Conservation (phyloP, 2,797 vertebrate species). For the Jordanella pulchra region DNA sequence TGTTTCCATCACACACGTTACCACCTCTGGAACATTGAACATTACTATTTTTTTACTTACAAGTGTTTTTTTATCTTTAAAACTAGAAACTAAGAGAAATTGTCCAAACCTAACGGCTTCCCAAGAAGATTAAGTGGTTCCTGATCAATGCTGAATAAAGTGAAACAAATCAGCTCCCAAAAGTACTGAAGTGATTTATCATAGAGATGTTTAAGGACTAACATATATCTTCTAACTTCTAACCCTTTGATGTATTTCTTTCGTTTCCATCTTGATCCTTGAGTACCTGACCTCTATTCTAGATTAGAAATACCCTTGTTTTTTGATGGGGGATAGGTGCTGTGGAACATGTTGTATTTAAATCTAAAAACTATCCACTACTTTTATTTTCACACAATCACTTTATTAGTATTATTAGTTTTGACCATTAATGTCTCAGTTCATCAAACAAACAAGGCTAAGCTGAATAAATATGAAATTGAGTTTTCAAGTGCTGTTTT, state of each 20-base stretch:
- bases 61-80: not conserved
- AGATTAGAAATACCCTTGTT: not conserved
- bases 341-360: too few relatives aligned
- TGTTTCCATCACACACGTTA: too few relatives aligned
- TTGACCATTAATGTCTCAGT: too few relatives aligned
- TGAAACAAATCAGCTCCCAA: not conserved
- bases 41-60: not conserved
- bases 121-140: not conserved
- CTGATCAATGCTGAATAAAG: not conserved
- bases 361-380: too few relatives aligned
- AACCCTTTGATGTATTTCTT: not conserved
- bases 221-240: not conserved
- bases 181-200: not conserved
- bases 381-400: too few relatives aligned
- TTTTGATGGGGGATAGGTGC: too few relatives aligned
- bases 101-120: not conserved
- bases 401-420: too few relatives aligned
- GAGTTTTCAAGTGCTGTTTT: too few relatives aligned
- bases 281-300: not conserved
- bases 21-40: too few relatives aligned
- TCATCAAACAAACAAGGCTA: too few relatives aligned
- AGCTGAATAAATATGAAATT: too few relatives aligned
- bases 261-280: not conserved
- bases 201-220: not conserved
- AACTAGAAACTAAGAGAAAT: not conserved